phyloP scores from a whole-genome alignment of 2,888 invertebrate species.

The Dryobotodes eremita region DNA sequence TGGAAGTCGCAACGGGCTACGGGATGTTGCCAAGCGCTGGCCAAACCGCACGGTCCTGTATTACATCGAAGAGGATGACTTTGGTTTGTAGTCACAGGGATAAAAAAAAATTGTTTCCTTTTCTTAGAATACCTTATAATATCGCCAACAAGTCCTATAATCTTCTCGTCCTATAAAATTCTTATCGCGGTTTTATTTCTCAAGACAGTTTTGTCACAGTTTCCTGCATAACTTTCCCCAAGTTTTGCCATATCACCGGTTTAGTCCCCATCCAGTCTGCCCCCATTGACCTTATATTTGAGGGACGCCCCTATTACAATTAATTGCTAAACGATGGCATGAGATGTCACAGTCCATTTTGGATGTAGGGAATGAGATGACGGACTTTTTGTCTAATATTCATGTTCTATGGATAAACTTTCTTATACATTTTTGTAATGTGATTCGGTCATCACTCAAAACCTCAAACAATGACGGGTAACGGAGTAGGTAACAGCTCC shows the following conservation, averaged over 20 bases:
- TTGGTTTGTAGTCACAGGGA: constrained; percentile 78
- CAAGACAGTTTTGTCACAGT: not conserved
- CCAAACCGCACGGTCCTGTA: constrained; percentile 86
- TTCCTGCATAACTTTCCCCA: not conserved
- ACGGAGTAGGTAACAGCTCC: constrained; percentile 41
- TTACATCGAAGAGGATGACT: constrained; percentile 82
- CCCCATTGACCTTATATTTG: not conserved
- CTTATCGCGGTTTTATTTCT: not conserved
- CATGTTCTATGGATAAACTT: not conserved
- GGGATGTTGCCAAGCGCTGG: constrained; percentile 84
- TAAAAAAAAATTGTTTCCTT: not conserved
- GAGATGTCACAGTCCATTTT: not conserved
- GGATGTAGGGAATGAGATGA: not conserved
- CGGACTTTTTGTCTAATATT: not conserved
- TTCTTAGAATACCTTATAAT: not conserved
- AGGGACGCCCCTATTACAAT: not conserved
- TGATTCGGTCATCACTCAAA: constrained; percentile 20
- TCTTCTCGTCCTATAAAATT: not conserved
- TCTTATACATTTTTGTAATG: not conserved
- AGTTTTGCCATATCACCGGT: not conserved
- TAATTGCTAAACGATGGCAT: not conserved
- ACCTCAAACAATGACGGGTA: constrained; percentile 32
- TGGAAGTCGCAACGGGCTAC: constrained; percentile 83
- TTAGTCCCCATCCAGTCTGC: not conserved
- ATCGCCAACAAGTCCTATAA: not conserved